These are phyloP conservation scores for Andrena dorsata DNA, from an alignment of 2,888 invertebrate genomes.

Conservation along the genomic window DNA sequence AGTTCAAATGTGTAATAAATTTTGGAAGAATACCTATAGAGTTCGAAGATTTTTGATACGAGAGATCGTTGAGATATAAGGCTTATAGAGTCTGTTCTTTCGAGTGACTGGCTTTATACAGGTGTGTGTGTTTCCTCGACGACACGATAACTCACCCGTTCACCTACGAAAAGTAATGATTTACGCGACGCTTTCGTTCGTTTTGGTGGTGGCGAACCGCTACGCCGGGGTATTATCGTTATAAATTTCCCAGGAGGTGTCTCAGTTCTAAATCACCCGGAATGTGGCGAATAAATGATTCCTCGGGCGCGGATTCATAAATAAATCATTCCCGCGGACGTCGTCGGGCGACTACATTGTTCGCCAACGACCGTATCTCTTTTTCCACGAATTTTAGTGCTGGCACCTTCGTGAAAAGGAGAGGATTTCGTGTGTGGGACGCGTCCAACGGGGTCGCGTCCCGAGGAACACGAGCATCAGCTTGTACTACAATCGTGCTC, in stretches of 20 bases:
- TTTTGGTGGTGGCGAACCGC: constrained; percentile 12
- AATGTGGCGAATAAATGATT: constrained; percentile 61
- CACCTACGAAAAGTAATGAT: constrained; percentile 31
- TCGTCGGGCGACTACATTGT: constrained; percentile 48
- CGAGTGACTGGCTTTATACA: background rate
- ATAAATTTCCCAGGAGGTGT: constrained; percentile 44
- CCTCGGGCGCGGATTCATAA: constrained; percentile 40
- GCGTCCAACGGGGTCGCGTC: constrained; percentile 17
- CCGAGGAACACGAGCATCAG: constrained; percentile 7
- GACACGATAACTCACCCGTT: constrained; percentile 39
- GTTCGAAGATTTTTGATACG: too few relatives aligned
- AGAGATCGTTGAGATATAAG: too few relatives aligned
- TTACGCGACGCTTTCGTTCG: constrained; percentile 21
- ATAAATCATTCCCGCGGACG: constrained; percentile 55
- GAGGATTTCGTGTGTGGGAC: constrained; percentile 9
- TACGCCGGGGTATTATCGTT: constrained; percentile 43
- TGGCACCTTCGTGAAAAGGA: constrained; percentile 14
- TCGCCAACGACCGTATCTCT: constrained; percentile 23
- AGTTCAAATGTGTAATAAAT: too few relatives aligned
- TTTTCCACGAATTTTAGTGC: constrained; percentile 19
- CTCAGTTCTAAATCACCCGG: constrained; percentile 49
- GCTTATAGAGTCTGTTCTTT: background rate
- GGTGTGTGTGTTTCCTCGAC: background rate
- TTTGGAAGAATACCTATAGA: too few relatives aligned
- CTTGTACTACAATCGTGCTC: constrained; percentile 10